Evolutionary conservation across 2,888 invertebrate species (phyloP), one percentile per base, ranked within the genome.

Genomic region (Elysia crispata): DNA sequence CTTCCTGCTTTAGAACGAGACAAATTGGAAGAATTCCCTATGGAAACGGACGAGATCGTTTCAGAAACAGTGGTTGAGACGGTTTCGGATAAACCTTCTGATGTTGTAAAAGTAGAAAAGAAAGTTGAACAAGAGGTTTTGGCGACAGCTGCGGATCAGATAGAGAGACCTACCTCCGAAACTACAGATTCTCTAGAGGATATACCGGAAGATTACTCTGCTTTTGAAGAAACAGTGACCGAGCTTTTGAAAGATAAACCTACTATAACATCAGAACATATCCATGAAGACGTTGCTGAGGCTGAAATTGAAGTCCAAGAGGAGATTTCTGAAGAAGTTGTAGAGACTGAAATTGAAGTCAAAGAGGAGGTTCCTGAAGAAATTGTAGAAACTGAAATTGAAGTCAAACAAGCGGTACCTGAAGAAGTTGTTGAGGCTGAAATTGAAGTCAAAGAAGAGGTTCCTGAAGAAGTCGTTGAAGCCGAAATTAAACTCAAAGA

Each of bases 371-470:
- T 30, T 62, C 80, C 82, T 73, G 82, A 84, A 81, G 82, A 85
- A 28, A 81, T 84, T 81, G 76, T 72, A 41, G 77, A 66, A 23
- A 72, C 23, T 28, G 76, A 81, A 79, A 49, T 69, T 33, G 54
- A 83, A 54, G 82, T 78, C 28, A 79, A 77, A n/a, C 77, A 80
- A 60, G 79, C 78, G 20, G 66, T 79, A 15, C 91, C 95, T 74
- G 94, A 95, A 90, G 92, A 93, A 73, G 94, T 94, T 85, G 94
- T 94, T n/a, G n/a, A n/a, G 87, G 89, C 83, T 57, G 83, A 83
- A 80, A 75, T n/a, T n/a, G n/a, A n/a, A n/a, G n/a, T n/a, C n/a
- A n/a, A n/a, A n/a, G n/a, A n/a, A 86, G 86, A 76, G 67, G 1
- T 95, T 95, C 86, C 91, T 94, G 94, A 95, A 50, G 33, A 31